Evolutionary conservation across 64 coral and sea anemone genomes (phyloP).

Genomic region (Porites lutea): DNA sequence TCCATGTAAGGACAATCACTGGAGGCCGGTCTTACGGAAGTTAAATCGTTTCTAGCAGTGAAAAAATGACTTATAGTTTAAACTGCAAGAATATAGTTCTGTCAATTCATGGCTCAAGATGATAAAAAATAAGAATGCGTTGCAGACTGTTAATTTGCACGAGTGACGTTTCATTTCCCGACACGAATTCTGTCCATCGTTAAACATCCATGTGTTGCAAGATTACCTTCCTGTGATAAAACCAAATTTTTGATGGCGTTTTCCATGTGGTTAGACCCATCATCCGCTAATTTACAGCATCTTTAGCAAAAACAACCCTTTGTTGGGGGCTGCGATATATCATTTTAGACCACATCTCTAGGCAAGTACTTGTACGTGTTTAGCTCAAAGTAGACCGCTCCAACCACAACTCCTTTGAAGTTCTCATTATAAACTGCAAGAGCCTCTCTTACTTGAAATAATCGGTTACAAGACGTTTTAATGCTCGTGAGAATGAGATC

Average conservation of each 20-base stretch:
- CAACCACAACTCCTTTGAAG: conserved; percentile 1
- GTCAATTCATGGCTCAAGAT: background rate
- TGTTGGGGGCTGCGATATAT: conserved; percentile 2
- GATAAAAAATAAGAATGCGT: background rate
- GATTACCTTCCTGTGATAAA: background rate
- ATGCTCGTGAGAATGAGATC: background rate
- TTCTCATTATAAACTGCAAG: background rate
- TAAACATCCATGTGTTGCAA: background rate
- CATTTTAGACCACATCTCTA: conserved; percentile 24
- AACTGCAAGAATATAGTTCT: background rate
- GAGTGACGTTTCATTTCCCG: background rate
- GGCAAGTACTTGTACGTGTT: background rate
- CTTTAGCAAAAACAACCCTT: background rate
- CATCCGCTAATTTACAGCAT: background rate
- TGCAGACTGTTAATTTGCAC: background rate
- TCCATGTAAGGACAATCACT: no score
- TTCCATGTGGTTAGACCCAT: background rate
- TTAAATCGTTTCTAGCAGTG: no score
- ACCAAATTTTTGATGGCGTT: background rate
- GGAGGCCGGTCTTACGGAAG: no score
- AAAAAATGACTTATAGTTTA: no score
- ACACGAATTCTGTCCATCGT: background rate
- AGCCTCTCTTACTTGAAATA: conserved; percentile 22
- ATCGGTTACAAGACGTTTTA: conserved; percentile 1
- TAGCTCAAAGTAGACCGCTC: conserved; percentile 25